Evolutionary conservation across 2,113 vertebrate genomes (phyloP).

Genomic region (Tiliqua scincoides): DNA sequence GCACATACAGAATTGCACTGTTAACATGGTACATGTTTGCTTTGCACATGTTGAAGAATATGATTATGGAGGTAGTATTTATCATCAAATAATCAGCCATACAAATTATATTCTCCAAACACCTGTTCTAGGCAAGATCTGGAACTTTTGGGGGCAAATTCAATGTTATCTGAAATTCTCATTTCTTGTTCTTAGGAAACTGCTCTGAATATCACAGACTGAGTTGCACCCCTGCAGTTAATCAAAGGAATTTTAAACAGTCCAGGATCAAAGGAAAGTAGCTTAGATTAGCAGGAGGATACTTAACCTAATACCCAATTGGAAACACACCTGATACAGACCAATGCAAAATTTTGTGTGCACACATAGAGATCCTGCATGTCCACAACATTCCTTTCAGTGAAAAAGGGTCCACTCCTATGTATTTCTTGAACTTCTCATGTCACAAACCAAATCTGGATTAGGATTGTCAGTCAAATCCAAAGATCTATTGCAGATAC

Average conservation of each 20-base stretch:
- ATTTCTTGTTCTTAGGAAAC: neutral
- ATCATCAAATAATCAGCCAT: neutral
- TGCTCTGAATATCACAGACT: neutral
- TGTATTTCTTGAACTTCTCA: neutral
- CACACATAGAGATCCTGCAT: neutral
- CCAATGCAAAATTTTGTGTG: neutral
- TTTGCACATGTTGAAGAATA: too few relatives aligned
- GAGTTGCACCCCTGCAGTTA: neutral
- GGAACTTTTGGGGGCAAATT: conserved; percentile 51
- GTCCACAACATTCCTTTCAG: neutral
- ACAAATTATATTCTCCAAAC: neutral
- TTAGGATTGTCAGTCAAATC: neutral
- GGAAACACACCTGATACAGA: too few relatives aligned
- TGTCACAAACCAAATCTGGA: neutral
- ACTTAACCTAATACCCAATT: neutral
- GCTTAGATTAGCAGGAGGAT: neutral
- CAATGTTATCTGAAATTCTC: conserved; percentile 30
- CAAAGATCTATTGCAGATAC: neutral
- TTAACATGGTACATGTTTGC: too few relatives aligned
- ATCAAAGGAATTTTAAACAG: neutral
- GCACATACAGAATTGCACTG: too few relatives aligned
- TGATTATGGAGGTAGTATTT: neutral
- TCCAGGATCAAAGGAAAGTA: neutral
- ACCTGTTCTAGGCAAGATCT: neutral
- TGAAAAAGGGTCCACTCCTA: neutral